Base-by-base conservation (phyloP, 2,797 vertebrate genomes). In the Enteromius thamalakanensis region DNA sequence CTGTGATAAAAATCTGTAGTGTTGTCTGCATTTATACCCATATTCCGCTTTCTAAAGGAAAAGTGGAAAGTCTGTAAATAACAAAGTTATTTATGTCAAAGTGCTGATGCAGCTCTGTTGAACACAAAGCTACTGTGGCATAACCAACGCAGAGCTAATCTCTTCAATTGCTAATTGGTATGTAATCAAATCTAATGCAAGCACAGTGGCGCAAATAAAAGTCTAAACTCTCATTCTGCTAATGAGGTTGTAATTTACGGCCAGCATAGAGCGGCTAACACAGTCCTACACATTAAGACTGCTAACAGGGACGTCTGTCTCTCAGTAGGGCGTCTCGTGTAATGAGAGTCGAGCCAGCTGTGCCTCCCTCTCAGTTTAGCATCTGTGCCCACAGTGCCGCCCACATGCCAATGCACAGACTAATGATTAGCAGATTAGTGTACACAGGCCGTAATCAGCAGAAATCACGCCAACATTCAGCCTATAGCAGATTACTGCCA, bases 401-500 rank as follows among this genome's bases (percentile, higher is more conserved):
- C 84, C 84, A 85, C 82, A 87, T 87, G 79, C 84, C 81, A 82
- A 65, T 47, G 34, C 81, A 79, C 70, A 64, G 81, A 60, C 76
- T 80, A 83, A 84, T 86, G 85, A 84, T 88, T 84, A 82, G 81
- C 76, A 82, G 81, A 85, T 85, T 87, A 84, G 23, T 49, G 85
- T 53, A 82, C 86, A 77, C 74, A 78, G 62, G 64, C 83, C 62
- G 62, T 23, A 4, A 67, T 80, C 40, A 81, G 51, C 51, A 40
- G 81, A 76, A 14, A 32, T 51, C n/a, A 40, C 6, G 29, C n/a
- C 71, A 45, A 79, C 68, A 55, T 29, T 4, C 68, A 81, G 68
- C 10, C 53, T 45, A 60, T 58, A n/a, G 34, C 34, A 29, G 17
- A 68, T 10, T 3, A 68, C 17, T 47, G 23, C 10, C 6, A 78